A percentile compares a stretch with the other conserved stretches of the same genome.
Evolutionary conservation across 2,888 invertebrate species (phyloP).

Genomic region (Nebria salina): DNA sequence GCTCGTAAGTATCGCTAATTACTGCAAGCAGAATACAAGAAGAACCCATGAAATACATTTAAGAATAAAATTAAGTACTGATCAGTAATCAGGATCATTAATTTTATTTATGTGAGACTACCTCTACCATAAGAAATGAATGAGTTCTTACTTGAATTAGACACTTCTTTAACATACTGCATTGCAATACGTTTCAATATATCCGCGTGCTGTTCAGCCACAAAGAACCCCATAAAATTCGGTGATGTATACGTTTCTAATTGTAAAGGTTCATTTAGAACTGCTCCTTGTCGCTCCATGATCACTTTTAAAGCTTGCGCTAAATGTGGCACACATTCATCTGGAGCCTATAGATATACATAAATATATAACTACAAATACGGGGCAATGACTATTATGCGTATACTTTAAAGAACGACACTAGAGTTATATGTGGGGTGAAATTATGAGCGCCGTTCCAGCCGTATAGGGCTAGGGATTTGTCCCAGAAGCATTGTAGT

Average conservation of each 20-base stretch:
- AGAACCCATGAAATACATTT: neutral
- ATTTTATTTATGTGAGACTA: too few species aligned
- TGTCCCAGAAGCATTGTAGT: slow-evolving; percentile 80
- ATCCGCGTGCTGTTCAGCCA: slow-evolving; percentile 83
- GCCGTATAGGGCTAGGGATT: slow-evolving; percentile 76
- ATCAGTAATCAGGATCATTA: too few species aligned
- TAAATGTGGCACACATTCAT: slow-evolving; percentile 76
- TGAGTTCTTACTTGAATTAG: slow-evolving; percentile 72
- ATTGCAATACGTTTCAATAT: slow-evolving; percentile 81
- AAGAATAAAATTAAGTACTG: neutral
- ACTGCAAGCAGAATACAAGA: slow-evolving; percentile 62
- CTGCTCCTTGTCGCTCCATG: slow-evolving; percentile 75
- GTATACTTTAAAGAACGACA: slow-evolving; percentile 85
- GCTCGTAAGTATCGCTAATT: slow-evolving; percentile 78
- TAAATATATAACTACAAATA: neutral
- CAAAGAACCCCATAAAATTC: slow-evolving; percentile 92
- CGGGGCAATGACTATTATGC: neutral
- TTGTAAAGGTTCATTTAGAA: slow-evolving; percentile 72
- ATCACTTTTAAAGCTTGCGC: slow-evolving; percentile 78
- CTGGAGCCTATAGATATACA: slow-evolving; percentile 71
- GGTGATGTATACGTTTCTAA: slow-evolving; percentile 86
- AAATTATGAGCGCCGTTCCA: slow-evolving; percentile 94
- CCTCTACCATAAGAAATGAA: too few species aligned
- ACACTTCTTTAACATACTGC: slow-evolving; percentile 83
- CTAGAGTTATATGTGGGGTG: slow-evolving; percentile 89